Evolutionary conservation across 1,140 invertebrate genomes (phyloP).

Genomic region (Lepeophtheirus salmonis): DNA sequence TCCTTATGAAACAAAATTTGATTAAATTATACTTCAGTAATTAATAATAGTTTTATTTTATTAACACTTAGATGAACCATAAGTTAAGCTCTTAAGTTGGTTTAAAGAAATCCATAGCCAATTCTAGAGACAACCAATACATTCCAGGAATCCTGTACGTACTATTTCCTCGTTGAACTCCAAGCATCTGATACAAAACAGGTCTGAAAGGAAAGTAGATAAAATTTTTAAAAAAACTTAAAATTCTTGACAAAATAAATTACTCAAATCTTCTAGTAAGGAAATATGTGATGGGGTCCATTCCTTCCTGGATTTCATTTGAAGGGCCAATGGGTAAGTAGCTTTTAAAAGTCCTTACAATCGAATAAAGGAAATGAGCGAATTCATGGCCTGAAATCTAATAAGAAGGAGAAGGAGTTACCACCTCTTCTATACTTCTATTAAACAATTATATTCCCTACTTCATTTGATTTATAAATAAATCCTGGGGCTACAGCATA

Average conservation of each 20-base stretch:
- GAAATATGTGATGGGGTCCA: not conserved
- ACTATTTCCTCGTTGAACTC: not conserved
- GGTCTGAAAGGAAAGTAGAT: not conserved
- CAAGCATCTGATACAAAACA: not conserved
- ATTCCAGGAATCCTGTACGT: not conserved
- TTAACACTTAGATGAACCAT: too few species aligned
- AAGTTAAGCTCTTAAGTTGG: too few species aligned
- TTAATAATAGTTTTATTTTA: too few species aligned
- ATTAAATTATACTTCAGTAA: too few species aligned
- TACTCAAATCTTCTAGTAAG: not conserved
- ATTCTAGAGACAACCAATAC: not conserved
- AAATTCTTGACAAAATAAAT: too few species aligned
- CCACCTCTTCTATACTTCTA: too few species aligned
- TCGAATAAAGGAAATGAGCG: not conserved
- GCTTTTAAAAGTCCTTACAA: not conserved
- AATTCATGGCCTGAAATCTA: not conserved
- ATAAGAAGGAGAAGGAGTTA: too few species aligned
- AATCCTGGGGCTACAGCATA: not conserved
- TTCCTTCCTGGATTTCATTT: not conserved
- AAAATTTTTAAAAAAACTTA: not conserved
- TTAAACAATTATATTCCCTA: too few species aligned
- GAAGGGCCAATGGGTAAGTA: not conserved
- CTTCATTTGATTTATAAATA: too few species aligned
- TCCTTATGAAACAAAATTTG: too few species aligned
- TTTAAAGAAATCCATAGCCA: too few species aligned